Evolutionary conservation across 2,797 vertebrate genomes (phyloP), one percentile per base, ranked within the genome.

Genomic region (Catostomus latipinnis): DNA sequence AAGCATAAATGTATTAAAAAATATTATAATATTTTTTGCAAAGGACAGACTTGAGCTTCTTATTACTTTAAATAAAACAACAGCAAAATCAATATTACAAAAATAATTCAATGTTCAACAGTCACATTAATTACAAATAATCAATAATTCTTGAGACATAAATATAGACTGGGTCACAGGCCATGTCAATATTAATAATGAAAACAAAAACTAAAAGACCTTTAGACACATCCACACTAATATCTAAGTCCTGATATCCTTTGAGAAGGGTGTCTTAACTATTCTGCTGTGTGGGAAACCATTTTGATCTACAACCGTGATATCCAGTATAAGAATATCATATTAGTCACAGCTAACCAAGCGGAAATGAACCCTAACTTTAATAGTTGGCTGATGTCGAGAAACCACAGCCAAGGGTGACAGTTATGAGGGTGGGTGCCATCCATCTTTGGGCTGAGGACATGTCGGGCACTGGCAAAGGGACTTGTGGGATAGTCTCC

Each of bases 301-400:
- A 62, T 74, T 81, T 75, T 88, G 89, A 92, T 92, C 84, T 85
- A 82, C 81, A 85, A 86, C 71, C 60, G 84, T 88, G 91, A 93
- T 93, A 90, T 86, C 80, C 85, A 83, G 71, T 88, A 91, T 93
- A 34, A 34, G 34, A 4, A 34, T 34, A 34, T 34, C 58, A 71
- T 81, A 87, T 89, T 87, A 83, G 79, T 88, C 87, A 81, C 78
- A 80, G 77, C 60, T 86, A 85, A 87, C 67, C 61, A 62, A 65
- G 81, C 82, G 83, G 87, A 90, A 92, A 88, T 83, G 74, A 63
- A 22, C 52, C 78, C 48, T 56, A 66, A 72, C 74, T 74, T 70
- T 67, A 78, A 79, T 86, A 78, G 83, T 58, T 86, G 80, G 70
- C 86, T 71, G 14, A 72, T 10, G 67, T 61, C 74, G 75, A 81